phyloP scores from a whole-genome alignment of 2,888 invertebrate genomes.

The Dryadula phaetusa region DNA sequence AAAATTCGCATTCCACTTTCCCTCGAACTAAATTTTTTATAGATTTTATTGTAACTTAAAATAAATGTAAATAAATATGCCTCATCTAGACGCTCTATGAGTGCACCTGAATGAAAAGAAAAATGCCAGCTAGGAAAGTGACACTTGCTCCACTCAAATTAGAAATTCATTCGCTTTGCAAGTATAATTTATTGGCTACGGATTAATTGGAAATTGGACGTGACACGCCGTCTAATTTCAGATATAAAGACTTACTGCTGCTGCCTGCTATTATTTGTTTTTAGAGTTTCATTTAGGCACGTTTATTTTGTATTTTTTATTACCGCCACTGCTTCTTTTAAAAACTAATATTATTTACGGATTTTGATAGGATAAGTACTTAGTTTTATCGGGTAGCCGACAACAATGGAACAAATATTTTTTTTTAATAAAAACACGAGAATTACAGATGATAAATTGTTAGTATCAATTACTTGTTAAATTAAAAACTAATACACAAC shows the following conservation, averaged over 20 bases:
- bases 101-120: slow-evolving; percentile 29
- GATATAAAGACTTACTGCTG: slow-evolving; percentile 35
- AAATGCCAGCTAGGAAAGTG: slow-evolving; percentile 17
- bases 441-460: too few relatives aligned
- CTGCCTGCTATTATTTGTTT: background rate
- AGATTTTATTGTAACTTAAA: too few relatives aligned
- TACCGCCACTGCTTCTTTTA: too few relatives aligned
- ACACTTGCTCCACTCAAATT: slow-evolving; percentile 17
- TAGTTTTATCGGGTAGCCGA: too few relatives aligned
- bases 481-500: too few relatives aligned
- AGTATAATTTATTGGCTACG: slow-evolving; percentile 39
- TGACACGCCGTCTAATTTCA: slow-evolving; percentile 49
- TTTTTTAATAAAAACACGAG: too few relatives aligned
- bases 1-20: too few relatives aligned
- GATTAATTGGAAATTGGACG: slow-evolving; percentile 57
- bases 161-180: slow-evolving; percentile 29
- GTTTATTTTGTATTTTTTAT: background rate
- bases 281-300: background rate
- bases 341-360: too few relatives aligned
- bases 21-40: too few relatives aligned
- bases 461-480: too few relatives aligned
- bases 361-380: too few relatives aligned
- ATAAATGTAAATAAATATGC: background rate
- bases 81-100: slow-evolving; percentile 31
- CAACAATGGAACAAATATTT: too few relatives aligned